Percentiles rank a stretch among this genome's conserved stretches.
Conservation (phyloP, 92 coral and sea anemone species). For the Parazoanthus darwini region DNA sequence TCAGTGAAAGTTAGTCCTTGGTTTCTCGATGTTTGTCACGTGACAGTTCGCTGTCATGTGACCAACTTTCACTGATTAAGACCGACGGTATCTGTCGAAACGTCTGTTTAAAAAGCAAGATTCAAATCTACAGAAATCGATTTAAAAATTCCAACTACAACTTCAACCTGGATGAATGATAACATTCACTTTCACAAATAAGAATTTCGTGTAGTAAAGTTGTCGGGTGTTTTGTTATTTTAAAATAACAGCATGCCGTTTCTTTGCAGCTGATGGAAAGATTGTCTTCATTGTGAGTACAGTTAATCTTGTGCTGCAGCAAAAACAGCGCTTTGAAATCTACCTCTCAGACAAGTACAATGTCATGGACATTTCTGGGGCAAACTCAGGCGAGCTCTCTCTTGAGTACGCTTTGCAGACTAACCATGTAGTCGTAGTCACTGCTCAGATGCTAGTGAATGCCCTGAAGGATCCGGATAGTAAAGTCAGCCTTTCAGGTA, state of each 20-base stretch:
- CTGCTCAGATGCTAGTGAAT: slow-evolving; percentile 88
- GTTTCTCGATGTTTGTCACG: too few relatives aligned
- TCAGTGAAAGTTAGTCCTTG: too few relatives aligned
- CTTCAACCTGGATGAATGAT: too few relatives aligned
- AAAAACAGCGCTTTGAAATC: slow-evolving; percentile 70
- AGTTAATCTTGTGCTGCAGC: slow-evolving; percentile 88
- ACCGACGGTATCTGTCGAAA: too few relatives aligned
- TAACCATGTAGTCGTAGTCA: slow-evolving; percentile 76
- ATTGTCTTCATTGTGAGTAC: slow-evolving; percentile 90
- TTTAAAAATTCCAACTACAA: too few relatives aligned
- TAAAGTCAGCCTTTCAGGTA: slow-evolving; percentile 53
- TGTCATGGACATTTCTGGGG: slow-evolving; percentile 76
- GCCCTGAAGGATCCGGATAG: slow-evolving; percentile 54
- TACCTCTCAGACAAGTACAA: slow-evolving; percentile 69
- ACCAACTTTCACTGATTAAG: too few relatives aligned
- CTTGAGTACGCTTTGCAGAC: slow-evolving; percentile 56
- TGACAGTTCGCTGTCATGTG: too few relatives aligned
- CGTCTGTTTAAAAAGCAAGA: too few relatives aligned
- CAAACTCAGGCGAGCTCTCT: slow-evolving; percentile 71
- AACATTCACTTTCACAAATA: too few relatives aligned
- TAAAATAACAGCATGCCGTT: background rate
- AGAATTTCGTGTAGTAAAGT: too few relatives aligned
- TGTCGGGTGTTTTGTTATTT: too few relatives aligned
- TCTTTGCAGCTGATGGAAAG: slow-evolving; percentile 42
- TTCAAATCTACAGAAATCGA: too few relatives aligned